Evolutionary conservation across 2,888 invertebrate genomes (phyloP).

Genomic region (Nephrotoma flavescens): DNA sequence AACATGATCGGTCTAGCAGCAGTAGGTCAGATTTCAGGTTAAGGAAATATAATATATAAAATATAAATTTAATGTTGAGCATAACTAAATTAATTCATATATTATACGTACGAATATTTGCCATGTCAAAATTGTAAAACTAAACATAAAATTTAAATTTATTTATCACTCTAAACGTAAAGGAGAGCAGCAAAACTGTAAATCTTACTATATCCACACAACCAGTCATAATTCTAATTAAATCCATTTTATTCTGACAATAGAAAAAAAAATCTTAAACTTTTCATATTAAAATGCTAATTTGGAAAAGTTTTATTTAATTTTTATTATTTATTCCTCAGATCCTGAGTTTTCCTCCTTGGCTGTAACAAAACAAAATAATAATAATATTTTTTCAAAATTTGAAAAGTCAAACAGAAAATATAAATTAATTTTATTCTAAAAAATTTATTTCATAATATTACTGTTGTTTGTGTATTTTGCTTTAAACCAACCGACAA

Average conservation of each 20-base stretch:
- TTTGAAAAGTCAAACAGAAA: background rate
- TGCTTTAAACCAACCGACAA: background rate
- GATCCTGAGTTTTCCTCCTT: background rate
- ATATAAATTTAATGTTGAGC: too few relatives aligned
- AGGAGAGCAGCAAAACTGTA: background rate
- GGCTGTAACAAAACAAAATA: background rate
- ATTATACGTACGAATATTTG: too few relatives aligned
- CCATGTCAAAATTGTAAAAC: too few relatives aligned
- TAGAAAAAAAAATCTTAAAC: background rate
- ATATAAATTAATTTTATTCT: background rate
- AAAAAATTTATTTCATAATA: background rate
- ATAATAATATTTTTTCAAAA: background rate
- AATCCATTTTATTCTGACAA: background rate
- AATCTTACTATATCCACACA: background rate
- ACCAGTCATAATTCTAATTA: background rate
- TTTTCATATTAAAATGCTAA: background rate
- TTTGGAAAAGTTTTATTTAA: background rate
- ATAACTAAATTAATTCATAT: too few relatives aligned
- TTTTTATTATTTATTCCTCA: background rate
- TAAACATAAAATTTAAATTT: background rate
- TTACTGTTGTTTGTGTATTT: background rate
- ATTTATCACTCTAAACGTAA: background rate
- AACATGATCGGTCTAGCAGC: too few relatives aligned
- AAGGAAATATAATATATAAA: too few relatives aligned
- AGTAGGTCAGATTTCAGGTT: too few relatives aligned